A percentile compares a stretch with the other conserved stretches of the same genome.
phyloP scores from a whole-genome alignment of 2,888 invertebrate genomes.

The Netelia melanura region DNA sequence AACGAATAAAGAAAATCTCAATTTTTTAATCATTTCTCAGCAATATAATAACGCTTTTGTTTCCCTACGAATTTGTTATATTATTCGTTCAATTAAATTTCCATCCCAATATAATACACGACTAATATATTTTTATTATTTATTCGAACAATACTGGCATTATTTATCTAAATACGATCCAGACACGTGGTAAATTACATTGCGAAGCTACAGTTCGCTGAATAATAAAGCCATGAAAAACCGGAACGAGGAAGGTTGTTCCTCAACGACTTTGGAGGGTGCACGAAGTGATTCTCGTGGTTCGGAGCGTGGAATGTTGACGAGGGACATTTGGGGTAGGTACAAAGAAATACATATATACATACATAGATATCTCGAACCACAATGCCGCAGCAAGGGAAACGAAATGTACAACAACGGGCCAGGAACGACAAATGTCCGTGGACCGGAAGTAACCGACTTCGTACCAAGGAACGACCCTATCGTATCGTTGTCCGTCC shows the following conservation, averaged over 20 bases:
- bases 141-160: too few species aligned
- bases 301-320: constrained; percentile 49
- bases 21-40: too few species aligned
- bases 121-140: too few species aligned
- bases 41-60: too few species aligned
- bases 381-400: constrained; percentile 41
- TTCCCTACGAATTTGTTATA: too few species aligned
- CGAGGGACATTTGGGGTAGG: constrained; percentile 22
- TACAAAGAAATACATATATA: too few species aligned
- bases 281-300: constrained; percentile 15
- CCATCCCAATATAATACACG: too few species aligned
- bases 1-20: too few species aligned
- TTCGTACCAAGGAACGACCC: constrained; percentile 47
- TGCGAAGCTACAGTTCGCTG: too few species aligned
- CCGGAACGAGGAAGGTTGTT: constrained; percentile 23
- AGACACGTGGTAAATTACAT: too few species aligned
- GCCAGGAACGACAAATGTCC: constrained; percentile 61
- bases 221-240: background rate
- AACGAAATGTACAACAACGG: constrained; percentile 39
- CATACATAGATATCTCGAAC: background rate
- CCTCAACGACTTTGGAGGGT: background rate
- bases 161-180: too few species aligned
- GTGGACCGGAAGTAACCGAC: constrained; percentile 62
- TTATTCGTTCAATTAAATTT: too few species aligned
- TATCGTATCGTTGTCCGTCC: constrained; percentile 15